phyloP scores from a whole-genome alignment of 2,113 vertebrate species.

The Ranitomeya variabilis region DNA sequence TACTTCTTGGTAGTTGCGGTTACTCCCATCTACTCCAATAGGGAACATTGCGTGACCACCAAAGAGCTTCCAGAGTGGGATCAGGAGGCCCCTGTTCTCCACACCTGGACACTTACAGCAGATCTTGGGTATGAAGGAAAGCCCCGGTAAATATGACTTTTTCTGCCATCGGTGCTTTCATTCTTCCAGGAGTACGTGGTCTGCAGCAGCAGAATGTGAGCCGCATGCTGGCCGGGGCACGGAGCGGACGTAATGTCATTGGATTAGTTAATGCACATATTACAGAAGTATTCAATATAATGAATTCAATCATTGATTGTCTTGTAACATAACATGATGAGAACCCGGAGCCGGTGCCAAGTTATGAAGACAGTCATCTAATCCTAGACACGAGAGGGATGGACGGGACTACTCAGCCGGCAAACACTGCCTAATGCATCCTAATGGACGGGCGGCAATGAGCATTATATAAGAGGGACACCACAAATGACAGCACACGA shows the following conservation, averaged over 20 bases:
- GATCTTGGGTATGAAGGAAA: background rate
- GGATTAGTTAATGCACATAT: constrained; percentile 40
- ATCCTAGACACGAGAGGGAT: background rate
- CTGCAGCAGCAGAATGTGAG: background rate
- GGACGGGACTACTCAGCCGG: background rate
- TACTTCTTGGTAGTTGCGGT: background rate
- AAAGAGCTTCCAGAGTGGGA: background rate
- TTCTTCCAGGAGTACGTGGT: background rate
- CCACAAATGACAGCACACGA: background rate
- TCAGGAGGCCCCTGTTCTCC: background rate
- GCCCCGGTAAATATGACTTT: background rate
- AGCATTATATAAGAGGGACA: constrained; percentile 4
- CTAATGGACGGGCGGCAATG: constrained; percentile 17
- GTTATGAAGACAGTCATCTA: background rate
- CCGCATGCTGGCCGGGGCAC: background rate
- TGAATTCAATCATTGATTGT: constrained; percentile 15
- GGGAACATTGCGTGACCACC: background rate
- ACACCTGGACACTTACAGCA: background rate
- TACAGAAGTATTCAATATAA: constrained; percentile 22
- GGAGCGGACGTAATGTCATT: background rate
- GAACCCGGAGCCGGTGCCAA: background rate
- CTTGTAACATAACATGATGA: constrained; percentile 3
- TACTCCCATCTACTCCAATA: background rate
- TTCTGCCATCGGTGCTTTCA: background rate
- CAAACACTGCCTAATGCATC: constrained; percentile 2